A percentile compares a stretch with the other conserved stretches of the same genome.
Evolutionary conservation across 2,888 invertebrate genomes (phyloP).

Genomic region (Xanthorhoe spadicearia): DNA sequence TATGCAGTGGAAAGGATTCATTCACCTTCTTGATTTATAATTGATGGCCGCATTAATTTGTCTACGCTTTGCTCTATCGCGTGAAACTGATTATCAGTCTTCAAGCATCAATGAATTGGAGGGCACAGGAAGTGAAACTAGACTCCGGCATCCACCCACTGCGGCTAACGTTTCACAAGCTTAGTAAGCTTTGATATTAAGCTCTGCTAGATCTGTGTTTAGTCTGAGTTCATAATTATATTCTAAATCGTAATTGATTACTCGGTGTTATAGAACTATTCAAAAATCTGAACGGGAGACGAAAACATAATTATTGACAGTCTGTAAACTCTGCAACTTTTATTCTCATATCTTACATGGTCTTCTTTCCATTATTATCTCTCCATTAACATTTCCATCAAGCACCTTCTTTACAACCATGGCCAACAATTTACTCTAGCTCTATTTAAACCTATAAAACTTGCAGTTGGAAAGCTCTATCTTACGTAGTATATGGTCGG

Average conservation of each 20-base stretch:
- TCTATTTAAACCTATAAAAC: not conserved
- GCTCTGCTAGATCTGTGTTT: constrained; percentile 22
- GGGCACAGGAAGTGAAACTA: constrained; percentile 66
- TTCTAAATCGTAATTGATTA: not conserved
- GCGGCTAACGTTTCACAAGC: constrained; percentile 51
- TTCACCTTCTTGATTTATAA: not conserved
- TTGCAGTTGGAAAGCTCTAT: not conserved
- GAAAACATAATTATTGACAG: not conserved
- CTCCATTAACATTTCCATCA: not conserved
- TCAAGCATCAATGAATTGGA: constrained; percentile 51
- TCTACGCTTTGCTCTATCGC: constrained; percentile 1
- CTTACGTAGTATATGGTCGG: constrained; percentile 14
- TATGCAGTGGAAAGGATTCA: not conserved
- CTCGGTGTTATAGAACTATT: not conserved
- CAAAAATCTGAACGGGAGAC: not conserved
- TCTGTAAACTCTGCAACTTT: no score
- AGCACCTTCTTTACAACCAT: no score
- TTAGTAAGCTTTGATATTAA: constrained; percentile 44
- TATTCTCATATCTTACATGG: no score
- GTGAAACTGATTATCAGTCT: constrained; percentile 25
- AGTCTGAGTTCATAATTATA: not conserved
- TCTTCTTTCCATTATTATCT: no score
- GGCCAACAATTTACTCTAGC: not conserved
- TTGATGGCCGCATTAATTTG: not conserved
- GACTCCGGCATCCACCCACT: constrained; percentile 48